Percentiles rank a stretch among this genome's conserved stretches.
Evolutionary conservation across 2,113 vertebrate species (phyloP).

Genomic region (Prochilodus magdalenae): DNA sequence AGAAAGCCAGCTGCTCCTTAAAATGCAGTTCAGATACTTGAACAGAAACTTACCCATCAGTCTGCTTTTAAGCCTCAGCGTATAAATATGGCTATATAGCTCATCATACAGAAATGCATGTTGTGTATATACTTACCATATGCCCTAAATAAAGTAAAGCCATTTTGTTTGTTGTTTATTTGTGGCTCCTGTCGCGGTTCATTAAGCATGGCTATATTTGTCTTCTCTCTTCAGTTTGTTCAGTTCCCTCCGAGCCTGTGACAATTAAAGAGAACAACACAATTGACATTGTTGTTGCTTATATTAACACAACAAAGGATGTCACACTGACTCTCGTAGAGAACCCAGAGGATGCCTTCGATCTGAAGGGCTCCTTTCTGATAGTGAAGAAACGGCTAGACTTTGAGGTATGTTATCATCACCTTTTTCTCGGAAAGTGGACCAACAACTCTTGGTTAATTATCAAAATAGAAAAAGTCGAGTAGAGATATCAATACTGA

Average conservation of each 20-base stretch:
- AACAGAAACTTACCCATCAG: background rate
- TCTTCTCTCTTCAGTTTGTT: constrained; percentile 68
- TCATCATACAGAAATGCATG: background rate
- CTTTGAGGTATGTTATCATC: constrained; percentile 71
- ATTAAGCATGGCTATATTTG: constrained; percentile 29
- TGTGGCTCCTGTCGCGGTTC: background rate
- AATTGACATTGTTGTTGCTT: constrained; percentile 64
- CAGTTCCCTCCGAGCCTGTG: constrained; percentile 67
- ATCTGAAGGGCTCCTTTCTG: constrained; percentile 67
- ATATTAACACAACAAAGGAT: constrained; percentile 62
- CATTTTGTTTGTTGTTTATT: background rate
- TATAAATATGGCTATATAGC: background rate
- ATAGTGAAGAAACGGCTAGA: constrained; percentile 76
- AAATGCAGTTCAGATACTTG: background rate
- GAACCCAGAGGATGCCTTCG: constrained; percentile 75
- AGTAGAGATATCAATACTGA: too few relatives aligned
- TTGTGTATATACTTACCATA: background rate
- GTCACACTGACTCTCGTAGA: constrained; percentile 63
- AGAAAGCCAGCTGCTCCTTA: background rate
- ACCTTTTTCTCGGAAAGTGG: background rate
- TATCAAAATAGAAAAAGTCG: too few relatives aligned
- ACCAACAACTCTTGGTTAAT: too few relatives aligned
- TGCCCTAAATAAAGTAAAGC: background rate
- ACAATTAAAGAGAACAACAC: constrained; percentile 74
- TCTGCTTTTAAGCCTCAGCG: background rate